Evolutionary conservation across 2,113 vertebrate species (phyloP), one percentile per base, ranked within the genome.

Genomic region (Polypterus senegalus): DNA sequence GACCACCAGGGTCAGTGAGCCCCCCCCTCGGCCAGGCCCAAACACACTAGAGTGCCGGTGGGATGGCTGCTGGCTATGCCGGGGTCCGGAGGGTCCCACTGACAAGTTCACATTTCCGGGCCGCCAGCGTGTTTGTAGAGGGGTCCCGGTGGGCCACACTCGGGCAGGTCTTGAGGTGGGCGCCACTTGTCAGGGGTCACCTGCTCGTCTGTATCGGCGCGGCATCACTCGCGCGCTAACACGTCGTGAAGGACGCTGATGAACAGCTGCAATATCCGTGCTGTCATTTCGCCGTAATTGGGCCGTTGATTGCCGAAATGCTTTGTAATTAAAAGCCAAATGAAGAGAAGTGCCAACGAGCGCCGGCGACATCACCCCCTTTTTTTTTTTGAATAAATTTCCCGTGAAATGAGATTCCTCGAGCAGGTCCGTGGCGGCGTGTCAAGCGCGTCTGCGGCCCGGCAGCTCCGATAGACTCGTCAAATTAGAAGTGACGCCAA

Each of bases 341-440:
- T 65, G 66, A 62, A 71, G 67, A 57, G 63, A 75, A 67, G 64
- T 72, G 69, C 65, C 27, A 58, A 58, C 62, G 72, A 27, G 27
- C 27, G 27, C 27, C 27, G 27, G 27, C 27, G 27, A 27, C 27
- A 27, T 27, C 27, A 27, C 27, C 27, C 74, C 64, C 73, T 51
- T 68, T 67, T 65, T 57, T 66, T 67, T 73, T 63, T 71, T 44
- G 47, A 75, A 72, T 77, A 72, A 69, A 77, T 74, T 75, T 81
- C 65, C 73, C 71, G 71, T 75, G 69, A 81, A 80, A 79, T 81
- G 67, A 73, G 54, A 71, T 79, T 76, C 76, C 68, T 63, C 60
- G 54, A 63, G 63, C 59, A 49, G 65, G 65, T 57, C 64, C 61
- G 65, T 63, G 62, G 61, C 57, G 57, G 59, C 52, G 49, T 56